Percentiles rank a stretch among this genome's conserved stretches.
Conservation (phyloP, 1,140 invertebrate genomes). For the Brachionus rotundiformis region DNA sequence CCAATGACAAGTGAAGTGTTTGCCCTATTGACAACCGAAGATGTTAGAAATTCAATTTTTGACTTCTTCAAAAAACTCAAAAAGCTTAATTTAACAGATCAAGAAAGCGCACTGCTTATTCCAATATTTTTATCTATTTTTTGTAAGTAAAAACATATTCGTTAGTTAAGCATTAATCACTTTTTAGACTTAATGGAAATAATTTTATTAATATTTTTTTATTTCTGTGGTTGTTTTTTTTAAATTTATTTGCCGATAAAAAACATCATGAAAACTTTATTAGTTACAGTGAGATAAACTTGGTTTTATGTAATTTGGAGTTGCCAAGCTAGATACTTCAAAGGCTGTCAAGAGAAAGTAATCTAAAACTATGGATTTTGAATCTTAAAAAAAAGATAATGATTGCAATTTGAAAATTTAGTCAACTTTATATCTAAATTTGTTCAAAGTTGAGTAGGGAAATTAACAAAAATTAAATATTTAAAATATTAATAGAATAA, state of each 20-base stretch:
- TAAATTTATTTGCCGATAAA: background rate
- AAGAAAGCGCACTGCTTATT: background rate
- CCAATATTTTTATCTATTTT: background rate
- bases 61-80: background rate
- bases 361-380: too few species aligned
- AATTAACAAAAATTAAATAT: too few species aligned
- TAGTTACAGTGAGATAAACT: too few species aligned
- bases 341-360: too few species aligned
- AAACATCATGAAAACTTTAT: too few species aligned
- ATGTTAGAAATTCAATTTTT: background rate
- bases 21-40: background rate
- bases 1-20: background rate
- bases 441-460: too few species aligned
- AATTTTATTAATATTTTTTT: too few species aligned
- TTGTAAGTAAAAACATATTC: background rate
- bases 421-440: too few species aligned
- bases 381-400: too few species aligned
- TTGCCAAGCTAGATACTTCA: too few species aligned
- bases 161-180: background rate
- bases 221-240: background rate
- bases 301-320: background rate
- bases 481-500: too few species aligned
- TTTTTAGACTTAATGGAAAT: background rate
- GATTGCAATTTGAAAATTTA: too few species aligned
- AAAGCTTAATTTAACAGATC: background rate